Evolutionary conservation across 1,140 invertebrate species (phyloP).

Genomic region (Wiebesia pumilae): DNA sequence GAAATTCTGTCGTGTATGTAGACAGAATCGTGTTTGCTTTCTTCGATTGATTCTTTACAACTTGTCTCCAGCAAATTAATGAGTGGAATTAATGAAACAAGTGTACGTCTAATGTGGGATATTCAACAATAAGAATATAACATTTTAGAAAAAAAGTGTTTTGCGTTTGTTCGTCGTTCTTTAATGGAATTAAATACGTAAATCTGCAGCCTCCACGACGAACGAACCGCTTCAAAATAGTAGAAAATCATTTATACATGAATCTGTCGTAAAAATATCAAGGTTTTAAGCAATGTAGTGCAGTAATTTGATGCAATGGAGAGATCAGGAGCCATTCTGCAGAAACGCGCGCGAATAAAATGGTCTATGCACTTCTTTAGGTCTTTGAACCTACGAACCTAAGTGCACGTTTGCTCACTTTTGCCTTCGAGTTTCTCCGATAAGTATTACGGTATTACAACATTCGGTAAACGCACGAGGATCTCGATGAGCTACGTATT

Average conservation of each 20-base stretch:
- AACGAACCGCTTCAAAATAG: no score
- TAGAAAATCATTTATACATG: no score
- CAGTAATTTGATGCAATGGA: no score
- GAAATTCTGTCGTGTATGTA: background rate
- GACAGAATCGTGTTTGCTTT: background rate
- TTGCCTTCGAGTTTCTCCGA: slow-evolving; percentile 41
- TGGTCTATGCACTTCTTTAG: background rate
- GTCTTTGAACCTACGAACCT: slow-evolving; percentile 51
- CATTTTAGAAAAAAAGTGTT: no score
- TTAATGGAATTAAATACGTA: background rate
- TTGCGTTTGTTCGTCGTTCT: no score
- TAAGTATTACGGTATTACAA: slow-evolving; percentile 15
- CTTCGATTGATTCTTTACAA: background rate
- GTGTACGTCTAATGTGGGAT: background rate
- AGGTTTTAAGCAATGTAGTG: no score
- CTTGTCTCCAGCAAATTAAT: background rate
- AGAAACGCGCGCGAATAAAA: background rate
- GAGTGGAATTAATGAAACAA: background rate
- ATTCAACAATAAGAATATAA: no score
- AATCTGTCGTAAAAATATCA: no score
- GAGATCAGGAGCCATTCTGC: no score
- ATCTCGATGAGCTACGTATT: background rate
- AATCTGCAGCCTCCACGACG: no score
- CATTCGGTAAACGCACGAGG: background rate
- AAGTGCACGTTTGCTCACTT: slow-evolving; percentile 35